Percentiles rank a stretch among this genome's conserved stretches.
Evolutionary conservation across 2,113 vertebrate genomes (phyloP).

Genomic region (Myotis davidii): DNA sequence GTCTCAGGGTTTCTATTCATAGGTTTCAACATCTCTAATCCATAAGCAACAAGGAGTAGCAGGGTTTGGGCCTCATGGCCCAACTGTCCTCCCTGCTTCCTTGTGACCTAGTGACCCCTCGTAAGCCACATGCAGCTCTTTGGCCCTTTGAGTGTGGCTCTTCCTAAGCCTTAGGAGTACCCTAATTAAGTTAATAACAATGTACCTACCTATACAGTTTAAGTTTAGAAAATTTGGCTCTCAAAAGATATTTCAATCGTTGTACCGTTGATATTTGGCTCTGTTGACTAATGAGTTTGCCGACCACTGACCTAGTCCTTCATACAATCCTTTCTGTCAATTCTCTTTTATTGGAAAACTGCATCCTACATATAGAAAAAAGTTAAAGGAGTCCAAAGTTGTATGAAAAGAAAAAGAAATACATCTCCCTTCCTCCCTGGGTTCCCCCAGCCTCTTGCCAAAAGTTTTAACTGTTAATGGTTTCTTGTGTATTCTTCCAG

Average conservation of each 20-base stretch:
- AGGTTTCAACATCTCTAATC: constrained; percentile 55
- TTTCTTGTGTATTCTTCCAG: not conserved
- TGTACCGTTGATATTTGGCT: too few relatives aligned
- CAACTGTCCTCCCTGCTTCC: not conserved
- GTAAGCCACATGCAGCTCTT: too few relatives aligned
- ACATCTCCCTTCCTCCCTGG: not conserved
- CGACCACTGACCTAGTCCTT: not conserved
- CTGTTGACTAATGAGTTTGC: too few relatives aligned
- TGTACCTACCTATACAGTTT: too few relatives aligned
- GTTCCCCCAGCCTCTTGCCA: not conserved
- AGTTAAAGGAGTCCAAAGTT: not conserved
- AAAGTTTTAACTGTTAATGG: not conserved
- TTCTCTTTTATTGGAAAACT: constrained; percentile 37
- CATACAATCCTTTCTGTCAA: not conserved
- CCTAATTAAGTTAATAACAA: too few relatives aligned
- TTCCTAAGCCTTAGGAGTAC: too few relatives aligned
- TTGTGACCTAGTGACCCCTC: not conserved
- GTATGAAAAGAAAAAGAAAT: not conserved
- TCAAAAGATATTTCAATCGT: too few relatives aligned
- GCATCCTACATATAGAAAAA: not conserved
- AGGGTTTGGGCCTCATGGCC: not conserved
- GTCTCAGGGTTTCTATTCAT: not conserved
- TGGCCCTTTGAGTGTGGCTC: too few relatives aligned
- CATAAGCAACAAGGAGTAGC: constrained; percentile 32
- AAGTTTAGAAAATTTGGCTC: too few relatives aligned